Base-by-base conservation (phyloP, 2,797 vertebrate species). In the Apogon talboti region DNA sequence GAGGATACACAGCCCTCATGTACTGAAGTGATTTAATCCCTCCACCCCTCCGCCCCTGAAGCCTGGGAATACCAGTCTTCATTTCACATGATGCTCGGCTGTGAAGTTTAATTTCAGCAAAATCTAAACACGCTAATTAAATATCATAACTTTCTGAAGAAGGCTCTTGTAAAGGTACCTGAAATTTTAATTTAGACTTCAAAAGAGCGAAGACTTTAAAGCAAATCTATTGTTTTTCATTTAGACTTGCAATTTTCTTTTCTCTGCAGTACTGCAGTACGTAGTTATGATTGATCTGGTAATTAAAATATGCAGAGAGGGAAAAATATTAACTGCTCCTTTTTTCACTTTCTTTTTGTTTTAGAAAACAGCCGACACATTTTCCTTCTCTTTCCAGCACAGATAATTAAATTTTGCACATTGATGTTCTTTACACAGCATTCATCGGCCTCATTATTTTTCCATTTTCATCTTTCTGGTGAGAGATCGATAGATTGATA, bases 181-280 rank as follows among this genome's bases (percentile, higher is more conserved):
- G 92, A 87, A 93, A 93, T 95, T 94, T 94, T 93, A 93, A 95
- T 94, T 95, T 93, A 94, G 92, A 94, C 92, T 94, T 94, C 93
- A 94, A 94, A 94, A 93, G 93, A 91, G 85, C 81, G 68, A 86
- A 83, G 88, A 93, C 92, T 95, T 94, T 93, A 94, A 94, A 94
- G 93, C 92, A 94, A 94, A 94, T 93, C 94, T 93, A 94, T 95
- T 94, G 93, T 95, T 94, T 95, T 94, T 94, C 93, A 94, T 94
- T 94, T 93, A 91, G 88, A 93, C 92, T 91, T 73, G 92, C 93
- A 94, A 92, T 95, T 93, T 92, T 93, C 91, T 85, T 83, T 79
- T 82, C 87, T 92, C 89, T 72, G 83, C 82, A 84, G 82, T 73
- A 53, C 87, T 68, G 81, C 88, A 74, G 81, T 88, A 91, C 69